Evolutionary conservation across 1,140 invertebrate species (phyloP).

Genomic region (Diorhabda carinulata): DNA sequence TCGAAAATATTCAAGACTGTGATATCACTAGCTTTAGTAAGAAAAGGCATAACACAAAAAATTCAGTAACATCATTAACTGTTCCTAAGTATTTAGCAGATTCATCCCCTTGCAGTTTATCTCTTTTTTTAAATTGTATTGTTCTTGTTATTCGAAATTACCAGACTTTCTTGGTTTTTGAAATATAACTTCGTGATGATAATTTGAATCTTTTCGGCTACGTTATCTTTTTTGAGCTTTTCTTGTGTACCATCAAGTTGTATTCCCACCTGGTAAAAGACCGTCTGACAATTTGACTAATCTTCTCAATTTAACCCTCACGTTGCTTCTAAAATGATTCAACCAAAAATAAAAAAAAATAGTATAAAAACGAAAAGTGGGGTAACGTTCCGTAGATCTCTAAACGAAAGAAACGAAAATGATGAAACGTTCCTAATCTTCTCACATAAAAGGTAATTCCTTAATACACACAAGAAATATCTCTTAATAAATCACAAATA

Average conservation of each 20-base stretch:
- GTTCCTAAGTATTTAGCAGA: too few species aligned
- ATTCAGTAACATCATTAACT: too few species aligned
- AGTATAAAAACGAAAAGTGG: conserved; percentile 8
- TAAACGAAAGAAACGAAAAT: conserved; percentile 4
- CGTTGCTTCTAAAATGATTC: not conserved
- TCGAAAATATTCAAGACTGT: too few species aligned
- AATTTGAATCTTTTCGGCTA: too few species aligned
- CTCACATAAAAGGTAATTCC: conserved; percentile 2
- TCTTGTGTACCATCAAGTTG: too few species aligned
- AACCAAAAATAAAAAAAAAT: conserved; percentile 6
- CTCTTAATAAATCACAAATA: conserved; percentile 3
- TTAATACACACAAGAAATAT: conserved; percentile 3
- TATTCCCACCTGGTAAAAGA: too few species aligned
- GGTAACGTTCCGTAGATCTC: not conserved
- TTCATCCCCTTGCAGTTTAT: not conserved
- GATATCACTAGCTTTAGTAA: too few species aligned
- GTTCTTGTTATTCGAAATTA: not conserved
- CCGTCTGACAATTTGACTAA: not conserved
- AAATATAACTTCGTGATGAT: too few species aligned
- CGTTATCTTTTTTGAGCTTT: too few species aligned
- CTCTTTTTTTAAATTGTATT: not conserved
- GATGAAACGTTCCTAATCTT: not conserved
- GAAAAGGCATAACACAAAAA: too few species aligned
- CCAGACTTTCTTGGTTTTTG: too few species aligned
- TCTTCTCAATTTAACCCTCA: not conserved